These are phyloP conservation scores for Desoria tigrina DNA, from an alignment of 2,888 invertebrate genomes.

Conservation along the genomic window DNA sequence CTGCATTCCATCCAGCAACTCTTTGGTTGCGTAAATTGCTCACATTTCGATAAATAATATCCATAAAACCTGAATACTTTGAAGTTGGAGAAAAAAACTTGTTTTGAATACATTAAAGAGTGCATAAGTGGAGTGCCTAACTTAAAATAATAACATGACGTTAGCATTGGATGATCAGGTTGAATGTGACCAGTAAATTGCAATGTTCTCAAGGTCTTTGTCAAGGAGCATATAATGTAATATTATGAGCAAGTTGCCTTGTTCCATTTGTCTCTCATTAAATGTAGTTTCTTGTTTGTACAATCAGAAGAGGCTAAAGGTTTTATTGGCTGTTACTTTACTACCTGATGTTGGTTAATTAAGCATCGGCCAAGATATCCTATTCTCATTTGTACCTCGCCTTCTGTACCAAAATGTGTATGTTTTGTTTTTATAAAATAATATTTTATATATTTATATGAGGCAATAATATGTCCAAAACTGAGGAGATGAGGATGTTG, in stretches of 20 bases:
- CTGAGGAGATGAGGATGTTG: no score
- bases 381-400: no score
- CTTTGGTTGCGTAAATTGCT: conserved; percentile 7
- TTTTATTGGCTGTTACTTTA: no score
- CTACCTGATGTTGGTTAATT: no score
- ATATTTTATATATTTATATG: no score
- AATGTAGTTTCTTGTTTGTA: not conserved
- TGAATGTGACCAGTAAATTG: conserved; percentile 12
- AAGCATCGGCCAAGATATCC: no score
- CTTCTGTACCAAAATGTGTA: no score
- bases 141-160: not conserved
- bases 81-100: not conserved
- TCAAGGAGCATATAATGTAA: no score
- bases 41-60: not conserved
- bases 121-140: not conserved
- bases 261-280: conserved; percentile 3
- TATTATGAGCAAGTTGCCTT: conserved; percentile 8
- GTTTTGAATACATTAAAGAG: conserved; percentile 3
- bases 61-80: not conserved
- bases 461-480: no score
- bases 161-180: not conserved
- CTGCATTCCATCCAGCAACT: conserved; percentile 1
- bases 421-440: no score
- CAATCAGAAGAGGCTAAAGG: no score
- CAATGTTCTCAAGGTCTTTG: conserved; percentile 21